Conservation (phyloP, 53 echinoderm and acorn worm species). For the Paracentrotus lividus region DNA sequence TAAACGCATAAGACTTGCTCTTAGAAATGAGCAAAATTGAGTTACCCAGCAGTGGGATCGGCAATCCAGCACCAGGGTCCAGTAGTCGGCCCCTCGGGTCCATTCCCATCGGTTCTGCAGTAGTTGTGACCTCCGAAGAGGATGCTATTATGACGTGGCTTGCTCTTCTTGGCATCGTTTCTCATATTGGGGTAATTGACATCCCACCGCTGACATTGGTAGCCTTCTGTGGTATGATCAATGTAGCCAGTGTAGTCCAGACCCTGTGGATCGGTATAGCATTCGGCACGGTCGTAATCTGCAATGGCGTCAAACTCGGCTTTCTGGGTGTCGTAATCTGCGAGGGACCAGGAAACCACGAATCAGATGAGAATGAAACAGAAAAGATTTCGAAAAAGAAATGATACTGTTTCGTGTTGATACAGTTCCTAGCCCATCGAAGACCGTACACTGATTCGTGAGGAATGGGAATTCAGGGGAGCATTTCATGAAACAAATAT, state of each 20-base stretch:
- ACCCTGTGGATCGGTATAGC: constrained; percentile 35
- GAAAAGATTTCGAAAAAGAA: no score
- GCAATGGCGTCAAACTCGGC: constrained; percentile 24
- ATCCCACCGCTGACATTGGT: constrained; percentile 56
- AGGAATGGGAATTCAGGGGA: no score
- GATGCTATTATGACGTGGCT: constrained; percentile 22
- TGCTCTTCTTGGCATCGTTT: constrained; percentile 29
- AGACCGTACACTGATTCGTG: no score
- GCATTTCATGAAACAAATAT: no score
- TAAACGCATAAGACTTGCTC: no score
- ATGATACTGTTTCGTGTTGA: not conserved
- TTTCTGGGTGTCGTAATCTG: not conserved
- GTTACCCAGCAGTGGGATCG: constrained; percentile 26
- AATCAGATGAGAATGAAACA: no score
- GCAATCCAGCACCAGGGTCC: constrained; percentile 66
- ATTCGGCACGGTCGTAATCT: constrained; percentile 25
- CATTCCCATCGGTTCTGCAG: constrained; percentile 36
- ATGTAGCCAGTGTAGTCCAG: constrained; percentile 56
- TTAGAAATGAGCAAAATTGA: no score
- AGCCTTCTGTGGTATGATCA: not conserved
- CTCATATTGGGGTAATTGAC: constrained; percentile 31
- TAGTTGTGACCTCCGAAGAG: constrained; percentile 63
- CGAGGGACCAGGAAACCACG: not conserved
- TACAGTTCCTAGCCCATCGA: no score
- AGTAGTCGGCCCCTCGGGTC: not conserved